phyloP scores from a whole-genome alignment of 2,888 invertebrate genomes.

The Ophonus ardosiacus region DNA sequence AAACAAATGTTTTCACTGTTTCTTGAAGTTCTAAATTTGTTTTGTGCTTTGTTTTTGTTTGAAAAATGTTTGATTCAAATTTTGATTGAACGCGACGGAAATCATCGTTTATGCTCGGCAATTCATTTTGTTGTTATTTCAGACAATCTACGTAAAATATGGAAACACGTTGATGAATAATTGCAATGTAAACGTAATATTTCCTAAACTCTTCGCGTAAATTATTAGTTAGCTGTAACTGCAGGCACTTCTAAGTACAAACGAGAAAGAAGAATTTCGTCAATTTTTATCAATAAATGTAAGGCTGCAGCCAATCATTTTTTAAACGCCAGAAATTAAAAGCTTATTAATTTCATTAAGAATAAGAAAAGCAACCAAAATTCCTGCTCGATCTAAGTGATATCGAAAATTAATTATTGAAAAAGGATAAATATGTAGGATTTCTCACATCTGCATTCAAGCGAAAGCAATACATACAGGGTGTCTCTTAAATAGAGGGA shows the following conservation, averaged over 20 bases:
- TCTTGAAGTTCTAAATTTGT: not conserved
- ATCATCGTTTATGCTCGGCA: too few relatives aligned
- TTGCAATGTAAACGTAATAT: not conserved
- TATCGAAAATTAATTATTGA: conserved; percentile 22
- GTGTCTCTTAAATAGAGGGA: too few relatives aligned
- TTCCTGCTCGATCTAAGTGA: conserved; percentile 4
- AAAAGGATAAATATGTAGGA: conserved; percentile 19
- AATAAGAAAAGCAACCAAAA: conserved; percentile 17
- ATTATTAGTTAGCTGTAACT: not conserved
- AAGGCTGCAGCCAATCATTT: not conserved
- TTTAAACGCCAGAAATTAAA: conserved; percentile 2
- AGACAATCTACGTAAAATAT: too few relatives aligned
- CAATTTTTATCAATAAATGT: conserved; percentile 2
- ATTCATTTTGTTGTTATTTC: too few relatives aligned
- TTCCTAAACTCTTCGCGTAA: not conserved
- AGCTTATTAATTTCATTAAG: conserved; percentile 10
- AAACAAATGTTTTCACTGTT: not conserved
- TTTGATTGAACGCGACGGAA: too few relatives aligned
- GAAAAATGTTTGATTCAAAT: too few relatives aligned
- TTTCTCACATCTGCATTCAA: conserved; percentile 26
- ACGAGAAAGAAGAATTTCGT: not conserved
- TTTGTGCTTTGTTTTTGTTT: too few relatives aligned
- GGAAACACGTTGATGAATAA: not conserved
- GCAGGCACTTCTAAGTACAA: not conserved
- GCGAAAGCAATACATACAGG: conserved; percentile 32